These are phyloP conservation scores for Helarctos malayanus DNA, from an alignment of 2,797 vertebrate genomes.

Conservation along the genomic window DNA sequence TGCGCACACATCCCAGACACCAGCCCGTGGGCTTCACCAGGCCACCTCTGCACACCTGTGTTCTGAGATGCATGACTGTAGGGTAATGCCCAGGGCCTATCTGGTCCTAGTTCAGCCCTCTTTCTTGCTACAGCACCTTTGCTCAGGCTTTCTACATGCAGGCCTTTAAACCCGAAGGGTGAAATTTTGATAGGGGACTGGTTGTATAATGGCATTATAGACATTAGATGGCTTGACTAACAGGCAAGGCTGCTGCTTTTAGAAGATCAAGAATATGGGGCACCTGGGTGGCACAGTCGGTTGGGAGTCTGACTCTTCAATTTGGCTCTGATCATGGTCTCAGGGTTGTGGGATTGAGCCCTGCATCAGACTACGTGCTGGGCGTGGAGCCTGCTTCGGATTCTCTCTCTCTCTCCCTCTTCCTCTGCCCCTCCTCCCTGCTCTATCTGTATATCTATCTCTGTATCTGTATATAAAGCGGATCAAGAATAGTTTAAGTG, in stretches of 20 bases:
- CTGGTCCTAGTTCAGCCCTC: background rate
- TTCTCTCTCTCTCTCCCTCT: background rate
- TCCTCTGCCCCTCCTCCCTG: background rate
- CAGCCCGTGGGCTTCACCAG: background rate
- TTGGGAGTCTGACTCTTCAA: background rate
- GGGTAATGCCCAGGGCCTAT: background rate
- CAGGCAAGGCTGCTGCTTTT: background rate
- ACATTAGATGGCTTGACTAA: background rate
- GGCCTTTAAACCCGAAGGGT: background rate
- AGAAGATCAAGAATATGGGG: background rate
- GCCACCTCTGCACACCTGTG: background rate
- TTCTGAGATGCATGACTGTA: background rate
- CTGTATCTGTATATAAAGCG: background rate
- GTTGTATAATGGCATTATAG: background rate
- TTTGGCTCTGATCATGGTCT: background rate
- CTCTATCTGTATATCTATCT: background rate
- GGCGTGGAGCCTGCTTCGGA: background rate
- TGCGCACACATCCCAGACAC: background rate
- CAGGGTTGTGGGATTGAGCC: background rate
- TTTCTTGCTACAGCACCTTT: background rate
- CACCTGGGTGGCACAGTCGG: background rate
- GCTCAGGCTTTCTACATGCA: background rate
- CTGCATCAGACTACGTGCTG: background rate
- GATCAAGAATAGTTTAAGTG: background rate
- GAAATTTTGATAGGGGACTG: slow-evolving; percentile 1